Evolutionary conservation across 2,888 invertebrate genomes (phyloP).

Genomic region (Julus scandinavius): DNA sequence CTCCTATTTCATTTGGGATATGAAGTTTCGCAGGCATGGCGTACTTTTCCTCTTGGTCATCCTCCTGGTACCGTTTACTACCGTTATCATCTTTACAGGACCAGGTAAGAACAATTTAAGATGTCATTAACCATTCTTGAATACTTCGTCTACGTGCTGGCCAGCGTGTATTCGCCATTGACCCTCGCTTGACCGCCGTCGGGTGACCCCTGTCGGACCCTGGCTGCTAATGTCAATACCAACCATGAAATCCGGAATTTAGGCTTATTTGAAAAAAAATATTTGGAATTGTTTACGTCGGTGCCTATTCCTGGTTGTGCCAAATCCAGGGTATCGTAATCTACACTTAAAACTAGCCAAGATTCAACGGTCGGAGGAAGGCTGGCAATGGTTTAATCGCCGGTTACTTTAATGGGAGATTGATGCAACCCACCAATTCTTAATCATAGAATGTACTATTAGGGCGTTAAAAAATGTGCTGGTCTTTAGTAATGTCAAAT

Average conservation of each 20-base stretch:
- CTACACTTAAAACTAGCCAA: neutral
- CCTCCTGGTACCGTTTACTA: conserved; percentile 57
- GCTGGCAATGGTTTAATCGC: neutral
- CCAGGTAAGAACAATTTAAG: conserved; percentile 53
- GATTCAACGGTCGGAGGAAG: neutral
- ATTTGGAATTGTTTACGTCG: neutral
- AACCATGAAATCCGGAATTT: neutral
- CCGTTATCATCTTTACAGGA: conserved; percentile 58
- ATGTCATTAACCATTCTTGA: neutral
- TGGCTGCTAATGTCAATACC: neutral
- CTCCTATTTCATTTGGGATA: conserved; percentile 47
- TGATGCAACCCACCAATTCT: neutral
- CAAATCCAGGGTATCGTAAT: neutral
- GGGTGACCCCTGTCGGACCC: neutral
- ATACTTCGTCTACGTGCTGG: neutral
- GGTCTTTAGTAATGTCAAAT: neutral
- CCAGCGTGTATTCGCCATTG: neutral
- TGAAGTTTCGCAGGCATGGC: conserved; percentile 58
- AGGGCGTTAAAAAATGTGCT: too few relatives aligned
- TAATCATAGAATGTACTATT: too few relatives aligned
- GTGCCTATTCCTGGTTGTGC: neutral
- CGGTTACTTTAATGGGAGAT: neutral
- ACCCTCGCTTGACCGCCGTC: neutral
- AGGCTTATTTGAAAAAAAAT: neutral
- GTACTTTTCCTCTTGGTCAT: conserved; percentile 55